A percentile compares a stretch with the other conserved stretches of the same genome.
Evolutionary conservation across 2,888 invertebrate species (phyloP).

Genomic region (Geotrupes spiniger): DNA sequence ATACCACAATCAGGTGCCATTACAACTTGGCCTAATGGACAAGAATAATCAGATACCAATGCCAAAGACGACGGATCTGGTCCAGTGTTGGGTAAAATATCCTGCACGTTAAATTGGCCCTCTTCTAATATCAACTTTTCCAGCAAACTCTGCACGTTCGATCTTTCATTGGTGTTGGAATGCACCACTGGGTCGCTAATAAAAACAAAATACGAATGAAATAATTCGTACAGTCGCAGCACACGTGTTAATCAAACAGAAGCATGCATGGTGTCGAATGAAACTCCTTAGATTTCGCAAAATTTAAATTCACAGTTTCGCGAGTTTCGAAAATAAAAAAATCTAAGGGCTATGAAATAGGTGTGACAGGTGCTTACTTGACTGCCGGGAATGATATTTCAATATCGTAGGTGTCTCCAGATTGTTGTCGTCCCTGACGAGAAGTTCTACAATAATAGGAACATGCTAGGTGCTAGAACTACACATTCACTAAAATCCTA

Average conservation of each 20-base stretch:
- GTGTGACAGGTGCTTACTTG: constrained; percentile 65
- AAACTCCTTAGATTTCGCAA: neutral
- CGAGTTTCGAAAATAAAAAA: neutral
- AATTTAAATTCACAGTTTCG: no score
- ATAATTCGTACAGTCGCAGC: no score
- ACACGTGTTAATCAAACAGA: neutral
- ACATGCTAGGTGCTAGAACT: constrained; percentile 44
- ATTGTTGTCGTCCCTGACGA: constrained; percentile 83
- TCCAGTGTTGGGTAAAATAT: constrained; percentile 89
- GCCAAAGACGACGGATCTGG: constrained; percentile 87
- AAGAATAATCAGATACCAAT: constrained; percentile 89
- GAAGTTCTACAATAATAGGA: constrained; percentile 64
- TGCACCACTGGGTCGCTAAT: constrained; percentile 85
- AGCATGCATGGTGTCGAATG: constrained; percentile 3
- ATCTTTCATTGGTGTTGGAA: constrained; percentile 81
- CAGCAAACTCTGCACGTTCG: constrained; percentile 77
- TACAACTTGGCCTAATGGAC: constrained; percentile 90
- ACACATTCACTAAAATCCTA: constrained; percentile 37
- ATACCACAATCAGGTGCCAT: constrained; percentile 90
- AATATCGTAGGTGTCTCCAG: constrained; percentile 86
- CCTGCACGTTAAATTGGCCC: constrained; percentile 90
- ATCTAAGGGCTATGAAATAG: constrained; percentile 3
- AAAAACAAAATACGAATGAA: no score
- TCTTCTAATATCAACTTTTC: constrained; percentile 90
- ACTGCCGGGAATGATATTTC: constrained; percentile 89